Evolutionary conservation across 2,888 invertebrate species (phyloP), one percentile per base, ranked within the genome.

Genomic region (Diplolepis rosae): DNA sequence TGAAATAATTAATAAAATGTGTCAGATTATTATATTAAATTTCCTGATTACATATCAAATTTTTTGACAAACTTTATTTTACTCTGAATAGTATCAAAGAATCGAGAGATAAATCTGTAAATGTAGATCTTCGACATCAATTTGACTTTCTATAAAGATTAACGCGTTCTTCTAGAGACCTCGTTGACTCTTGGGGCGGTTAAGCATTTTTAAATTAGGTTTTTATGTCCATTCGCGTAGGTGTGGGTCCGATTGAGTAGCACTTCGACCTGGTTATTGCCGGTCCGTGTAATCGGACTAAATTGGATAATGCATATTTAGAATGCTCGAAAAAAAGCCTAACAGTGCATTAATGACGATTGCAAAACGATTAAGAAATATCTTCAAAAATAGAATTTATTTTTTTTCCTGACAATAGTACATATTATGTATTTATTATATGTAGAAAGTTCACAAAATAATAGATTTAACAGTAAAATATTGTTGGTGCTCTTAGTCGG

Each of bases 221-320:
- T 83, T 83, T 82, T 81, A 82, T 70, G 78, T 79, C 67, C 78
- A 71, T 48, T 68, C 69, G 72, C 77, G 73, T 72, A 69, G 70
- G 76, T 69, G 68, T 66, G 71, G 74, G 69, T 67, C 77, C 75
- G 77, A 80, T 80, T 77, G 78, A 75, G 75, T 77, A 77, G 75
- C 79, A 71, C 66, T 74, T 66, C 71, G 50, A 75, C 74, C 74
- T 65, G 69, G 75, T 73, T 76, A 74, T 72, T 75, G 74, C 76
- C 75, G 73, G 77, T 67, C 81, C 84, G 84, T 84, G 85, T 84
- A 84, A 84, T 85, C 82, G 83, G 81, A 79, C 79, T 80, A 84
- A 84, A 84, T 85, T 84, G 84, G 82, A 82, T 82, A 84, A 85
- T 82, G 82, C 80, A 79, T 80, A 81, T 82, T 82, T 82, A 80